phyloP scores from a whole-genome alignment of 2,797 vertebrate genomes.

The Cetoscarus ocellatus region DNA sequence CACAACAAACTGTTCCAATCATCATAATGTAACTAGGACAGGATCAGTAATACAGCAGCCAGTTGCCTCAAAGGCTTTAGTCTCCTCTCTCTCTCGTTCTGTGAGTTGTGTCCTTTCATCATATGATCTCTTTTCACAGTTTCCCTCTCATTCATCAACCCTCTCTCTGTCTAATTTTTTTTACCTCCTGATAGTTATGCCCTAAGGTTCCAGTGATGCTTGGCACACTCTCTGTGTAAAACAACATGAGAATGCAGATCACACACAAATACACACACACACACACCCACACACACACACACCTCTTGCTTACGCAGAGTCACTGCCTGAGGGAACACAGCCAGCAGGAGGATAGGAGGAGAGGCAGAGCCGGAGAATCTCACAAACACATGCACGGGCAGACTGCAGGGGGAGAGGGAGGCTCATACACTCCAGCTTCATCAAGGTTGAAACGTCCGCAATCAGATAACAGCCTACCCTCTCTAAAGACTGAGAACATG shows the following conservation, averaged over 20 bases:
- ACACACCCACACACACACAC: conserved; percentile 10
- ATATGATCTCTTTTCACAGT: conserved; percentile 9
- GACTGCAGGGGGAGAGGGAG: conserved; percentile 50
- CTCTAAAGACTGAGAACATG: conserved; percentile 8
- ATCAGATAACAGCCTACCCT: conserved; percentile 24
- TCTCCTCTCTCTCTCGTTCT: conserved; percentile 24
- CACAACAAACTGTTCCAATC: conserved; percentile 13
- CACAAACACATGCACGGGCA: conserved; percentile 38
- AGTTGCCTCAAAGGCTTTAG: conserved; percentile 1
- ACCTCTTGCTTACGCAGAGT: conserved; percentile 71
- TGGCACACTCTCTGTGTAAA: conserved; percentile 17
- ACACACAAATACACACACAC: conserved; percentile 3
- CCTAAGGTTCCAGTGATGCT: conserved; percentile 16
- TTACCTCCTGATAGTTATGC: conserved; percentile 20
- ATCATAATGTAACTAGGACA: not conserved
- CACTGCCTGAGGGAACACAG: conserved; percentile 74
- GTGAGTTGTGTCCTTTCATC: conserved; percentile 22
- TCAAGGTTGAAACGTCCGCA: conserved; percentile 42
- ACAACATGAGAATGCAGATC: conserved; percentile 37
- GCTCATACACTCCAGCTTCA: conserved; percentile 35
- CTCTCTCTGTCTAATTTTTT: conserved; percentile 22
- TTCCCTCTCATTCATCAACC: conserved; percentile 4
- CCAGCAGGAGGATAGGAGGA: conserved; percentile 59
- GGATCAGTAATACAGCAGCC: conserved; percentile 8
- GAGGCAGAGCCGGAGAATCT: conserved; percentile 42